Evolutionary conservation across 2,888 invertebrate species (phyloP), one percentile per base, ranked within the genome.

Genomic region (Spodoptera exigua): DNA sequence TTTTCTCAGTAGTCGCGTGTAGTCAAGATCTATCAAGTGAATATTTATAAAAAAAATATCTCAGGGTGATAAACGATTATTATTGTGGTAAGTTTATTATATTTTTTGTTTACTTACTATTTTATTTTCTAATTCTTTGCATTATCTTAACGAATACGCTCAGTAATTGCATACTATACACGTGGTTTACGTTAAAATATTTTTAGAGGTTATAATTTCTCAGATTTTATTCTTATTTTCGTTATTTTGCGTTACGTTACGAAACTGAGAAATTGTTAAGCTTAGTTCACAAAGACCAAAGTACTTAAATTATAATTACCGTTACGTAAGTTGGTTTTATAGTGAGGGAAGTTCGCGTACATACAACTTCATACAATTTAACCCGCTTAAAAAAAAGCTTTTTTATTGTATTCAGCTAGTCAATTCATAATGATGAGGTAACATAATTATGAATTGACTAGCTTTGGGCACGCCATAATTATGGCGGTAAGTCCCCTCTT

Each of bases 211-310:
- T 59, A 59, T 43, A 37, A 36, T 60, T 60, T 55, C 55, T 59
- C 55, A 59, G 13, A 47, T 60, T 60, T 41, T 55, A 18, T 54
- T 53, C 46, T 54, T 54, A 59, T 35, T 40, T 59, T 54, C 52
- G 45, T 46, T 52, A 58, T 52, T 7, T 52, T 52, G 34, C 47
- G 47, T 47, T 59, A 59, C 59, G 59, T 43, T 59, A 54, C 54
- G 47, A 59, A 59, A 54, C 59, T 54, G 59, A 59, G 46, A 54
- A 36, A 54, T 41, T 54, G 14, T 59, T 40, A 59, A 54, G 54
- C 59, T 39, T 56, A 56, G 48, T 49, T 18, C 44, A 56, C 32
- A 61, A n/a, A 46, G n/a, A 46, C n/a, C 9, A 41, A 55, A 48
- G 48, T 18, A 7, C 36, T 0, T 51, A n/a, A 35, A 48, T 0